A percentile compares a stretch with the other conserved stretches of the same genome.
These are phyloP conservation scores for Phortica magna DNA, from an alignment of 2,888 invertebrate genomes.

Conservation along the genomic window DNA sequence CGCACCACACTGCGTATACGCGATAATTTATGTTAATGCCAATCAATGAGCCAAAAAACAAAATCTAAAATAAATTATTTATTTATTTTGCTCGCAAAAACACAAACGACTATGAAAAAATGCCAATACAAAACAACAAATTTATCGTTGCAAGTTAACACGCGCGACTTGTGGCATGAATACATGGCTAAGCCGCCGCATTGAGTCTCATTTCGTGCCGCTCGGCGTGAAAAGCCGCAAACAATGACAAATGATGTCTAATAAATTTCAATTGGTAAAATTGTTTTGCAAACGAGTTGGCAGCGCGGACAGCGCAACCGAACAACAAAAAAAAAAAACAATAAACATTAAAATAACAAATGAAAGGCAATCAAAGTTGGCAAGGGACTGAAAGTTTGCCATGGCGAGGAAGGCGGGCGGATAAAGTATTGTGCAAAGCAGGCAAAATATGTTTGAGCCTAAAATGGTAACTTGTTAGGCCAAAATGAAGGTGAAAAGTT, in stretches of 20 bases:
- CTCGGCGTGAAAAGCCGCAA: background rate
- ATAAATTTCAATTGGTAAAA: conserved; percentile 32
- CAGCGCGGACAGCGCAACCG: conserved; percentile 1
- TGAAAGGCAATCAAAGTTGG: conserved; percentile 11
- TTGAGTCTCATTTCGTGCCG: background rate
- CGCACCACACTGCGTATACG: background rate
- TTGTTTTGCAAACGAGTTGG: conserved; percentile 32
- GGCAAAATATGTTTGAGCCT: background rate
- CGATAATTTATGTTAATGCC: conserved; percentile 20
- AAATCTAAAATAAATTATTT: conserved; percentile 12
- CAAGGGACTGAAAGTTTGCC: background rate
- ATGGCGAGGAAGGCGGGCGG: background rate
- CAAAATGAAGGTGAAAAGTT: conserved; percentile 25
- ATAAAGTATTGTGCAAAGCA: background rate
- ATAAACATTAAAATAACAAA: conserved; percentile 17
- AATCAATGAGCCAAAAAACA: conserved; percentile 22
- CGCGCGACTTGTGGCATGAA: conserved; percentile 8
- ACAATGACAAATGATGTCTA: conserved; percentile 32
- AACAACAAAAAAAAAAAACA: conserved; percentile 15
- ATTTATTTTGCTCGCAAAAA: background rate
- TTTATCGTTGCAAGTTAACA: conserved; percentile 27
- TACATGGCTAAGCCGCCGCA: background rate
- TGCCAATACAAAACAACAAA: background rate
- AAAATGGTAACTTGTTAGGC: conserved; percentile 6
- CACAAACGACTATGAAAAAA: no score